These are phyloP conservation scores for Eupithecia inturbata DNA, from an alignment of 2,888 invertebrate species.

Conservation along the genomic window DNA sequence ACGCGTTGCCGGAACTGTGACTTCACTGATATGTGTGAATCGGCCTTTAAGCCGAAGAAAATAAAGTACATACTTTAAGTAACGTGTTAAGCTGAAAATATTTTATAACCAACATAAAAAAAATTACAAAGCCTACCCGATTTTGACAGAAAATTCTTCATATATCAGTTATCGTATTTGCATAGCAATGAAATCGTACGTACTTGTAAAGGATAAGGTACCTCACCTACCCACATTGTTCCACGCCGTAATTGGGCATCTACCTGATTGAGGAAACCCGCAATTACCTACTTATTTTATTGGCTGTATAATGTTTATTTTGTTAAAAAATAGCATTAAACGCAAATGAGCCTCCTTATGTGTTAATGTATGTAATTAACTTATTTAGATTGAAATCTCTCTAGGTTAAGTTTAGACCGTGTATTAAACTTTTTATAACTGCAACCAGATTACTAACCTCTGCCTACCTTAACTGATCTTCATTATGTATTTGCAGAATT, in stretches of 20 bases:
- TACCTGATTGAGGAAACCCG: conserved; percentile 50
- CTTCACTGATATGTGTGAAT: too few species aligned
- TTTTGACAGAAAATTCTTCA: conserved; percentile 10
- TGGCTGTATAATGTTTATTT: conserved; percentile 51
- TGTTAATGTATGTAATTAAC: conserved; percentile 64
- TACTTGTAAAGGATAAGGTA: neutral
- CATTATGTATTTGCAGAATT: too few species aligned
- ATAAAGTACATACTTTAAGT: too few species aligned
- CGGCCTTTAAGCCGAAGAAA: too few species aligned
- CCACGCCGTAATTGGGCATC: conserved; percentile 29
- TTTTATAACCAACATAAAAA: neutral
- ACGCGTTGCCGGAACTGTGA: too few species aligned
- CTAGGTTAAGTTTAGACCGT: conserved; percentile 70
- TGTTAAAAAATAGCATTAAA: conserved; percentile 58
- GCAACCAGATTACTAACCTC: neutral
- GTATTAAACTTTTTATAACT: conserved; percentile 30
- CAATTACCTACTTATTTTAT: conserved; percentile 50
- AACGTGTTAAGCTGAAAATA: too few species aligned
- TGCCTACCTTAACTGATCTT: neutral
- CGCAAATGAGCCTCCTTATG: conserved; percentile 61
- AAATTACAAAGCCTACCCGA: neutral
- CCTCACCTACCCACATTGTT: conserved; percentile 30
- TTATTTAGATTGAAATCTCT: conserved; percentile 68
- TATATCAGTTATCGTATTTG: conserved; percentile 6
- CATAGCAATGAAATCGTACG: conserved; percentile 14